Conservation (phyloP, 2,797 vertebrate genomes). For the Danio kyathit region DNA sequence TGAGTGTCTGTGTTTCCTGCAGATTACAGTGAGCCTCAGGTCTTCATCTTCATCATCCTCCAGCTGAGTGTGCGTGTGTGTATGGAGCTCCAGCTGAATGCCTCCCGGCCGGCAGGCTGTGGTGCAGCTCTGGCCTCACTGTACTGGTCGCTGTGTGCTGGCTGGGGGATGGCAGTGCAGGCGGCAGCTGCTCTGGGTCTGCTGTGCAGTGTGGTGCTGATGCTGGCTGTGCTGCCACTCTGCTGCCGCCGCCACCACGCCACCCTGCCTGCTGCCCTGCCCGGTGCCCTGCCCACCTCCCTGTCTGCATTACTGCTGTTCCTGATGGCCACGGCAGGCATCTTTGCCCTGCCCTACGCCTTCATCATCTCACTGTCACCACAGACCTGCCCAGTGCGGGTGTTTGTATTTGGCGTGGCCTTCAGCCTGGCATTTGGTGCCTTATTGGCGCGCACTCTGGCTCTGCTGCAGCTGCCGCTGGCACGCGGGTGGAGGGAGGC, state of each 20-base stretch:
- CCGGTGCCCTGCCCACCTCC: too few relatives aligned
- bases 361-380: slow-evolving; percentile 84
- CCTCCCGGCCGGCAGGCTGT: slow-evolving; percentile 63
- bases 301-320: slow-evolving; percentile 79
- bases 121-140: slow-evolving; percentile 60
- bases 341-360: slow-evolving; percentile 89
- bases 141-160: slow-evolving; percentile 85
- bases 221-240: slow-evolving; percentile 63
- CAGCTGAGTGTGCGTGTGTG: background rate
- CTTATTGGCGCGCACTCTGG: slow-evolving; percentile 84
- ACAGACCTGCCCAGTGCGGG: slow-evolving; percentile 83
- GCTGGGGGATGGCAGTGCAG: slow-evolving; percentile 91
- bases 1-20: too few relatives aligned
- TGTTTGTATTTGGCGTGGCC: slow-evolving; percentile 89
- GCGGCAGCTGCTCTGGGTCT: slow-evolving; percentile 82
- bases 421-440: slow-evolving; percentile 90
- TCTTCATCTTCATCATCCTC: too few relatives aligned
- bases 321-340: slow-evolving; percentile 82
- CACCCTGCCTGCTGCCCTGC: too few relatives aligned
- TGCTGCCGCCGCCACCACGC: slow-evolving; percentile 65
- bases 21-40: too few relatives aligned
- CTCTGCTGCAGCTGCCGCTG: slow-evolving; percentile 79
- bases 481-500: slow-evolving; percentile 77
- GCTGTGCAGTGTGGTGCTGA: slow-evolving; percentile 80
- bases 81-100: background rate